Evolutionary conservation across 2,888 invertebrate genomes (phyloP), one percentile per base, ranked within the genome.

Genomic region (Phyllotreta cruciferae): DNA sequence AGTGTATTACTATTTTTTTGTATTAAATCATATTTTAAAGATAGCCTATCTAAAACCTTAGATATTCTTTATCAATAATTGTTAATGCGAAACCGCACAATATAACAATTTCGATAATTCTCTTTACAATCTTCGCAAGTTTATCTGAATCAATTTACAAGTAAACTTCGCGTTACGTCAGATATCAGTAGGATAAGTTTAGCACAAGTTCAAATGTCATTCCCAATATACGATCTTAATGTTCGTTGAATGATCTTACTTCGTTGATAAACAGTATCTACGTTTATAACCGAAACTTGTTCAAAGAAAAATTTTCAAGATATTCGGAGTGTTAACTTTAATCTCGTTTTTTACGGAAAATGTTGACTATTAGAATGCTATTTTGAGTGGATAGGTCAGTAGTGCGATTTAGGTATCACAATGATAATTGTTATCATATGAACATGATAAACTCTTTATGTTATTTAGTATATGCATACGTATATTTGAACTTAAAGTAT

Each of bases 381-480:
- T 55, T 55, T 7, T 4, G 8, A 10, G 34, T 44, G 41, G 55
- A 35, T 35, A 56, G 56, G 56, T 56, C 56, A 56, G 56, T 56
- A 11, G n/a, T 9, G 56, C 45, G 68, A 70, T 69, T 67, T 68
- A 69, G 70, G 70, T 70, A 70, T 69, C 68, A 64, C 50, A 67
- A 60, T 61, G 54, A 65, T 60, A 60, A 55, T 63, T 10, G 39
- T 55, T 67, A 63, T 65, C 56, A 60, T 56, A 39, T 56, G 56
- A 64, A 65, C 38, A 44, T 44, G 53, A 44, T 63, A 49, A 63
- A 39, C 39, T 58, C n/a, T 42, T 42, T 57, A 8, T 45, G 14
- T 13, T 14, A 56, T 24, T 13, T 44, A 50, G 56, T 24, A 24
- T 24, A 24, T 4, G 4, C 4, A 24, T 3, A 24, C 24, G 24